phyloP scores from a whole-genome alignment of 2,797 vertebrate genomes.

The Darevskia nairensis region DNA sequence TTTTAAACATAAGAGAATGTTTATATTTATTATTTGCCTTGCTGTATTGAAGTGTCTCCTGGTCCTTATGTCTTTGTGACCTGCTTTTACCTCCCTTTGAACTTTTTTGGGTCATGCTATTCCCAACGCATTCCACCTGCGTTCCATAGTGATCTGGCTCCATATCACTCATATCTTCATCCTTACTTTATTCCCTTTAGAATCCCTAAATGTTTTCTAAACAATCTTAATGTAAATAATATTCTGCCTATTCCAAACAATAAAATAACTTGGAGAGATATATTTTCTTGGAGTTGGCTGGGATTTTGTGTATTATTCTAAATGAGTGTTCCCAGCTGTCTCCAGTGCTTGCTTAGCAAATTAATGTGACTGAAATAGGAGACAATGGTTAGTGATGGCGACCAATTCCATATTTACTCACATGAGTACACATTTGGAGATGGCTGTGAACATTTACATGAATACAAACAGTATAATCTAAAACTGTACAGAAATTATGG shows the following conservation, averaged over 20 bases:
- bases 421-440: neutral
- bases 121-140: neutral
- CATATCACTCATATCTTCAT: neutral
- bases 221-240: neutral
- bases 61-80: neutral
- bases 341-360: neutral
- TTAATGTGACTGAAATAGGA: neutral
- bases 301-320: neutral
- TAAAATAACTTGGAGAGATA: neutral
- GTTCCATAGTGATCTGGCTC: neutral
- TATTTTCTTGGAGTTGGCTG: neutral
- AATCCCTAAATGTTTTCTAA: neutral
- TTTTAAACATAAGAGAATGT: neutral
- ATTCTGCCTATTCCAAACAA: neutral
- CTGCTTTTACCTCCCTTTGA: neutral
- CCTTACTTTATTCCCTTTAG: neutral
- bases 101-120: neutral
- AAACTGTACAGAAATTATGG: neutral
- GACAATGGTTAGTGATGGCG: neutral
- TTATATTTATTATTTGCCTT: neutral
- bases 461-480: neutral
- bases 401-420: neutral
- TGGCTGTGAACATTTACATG: neutral
- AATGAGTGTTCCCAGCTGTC: neutral
- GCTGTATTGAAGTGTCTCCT: neutral